Evolutionary conservation across 2,797 vertebrate species (phyloP).

Genomic region (Selene dorsalis): DNA sequence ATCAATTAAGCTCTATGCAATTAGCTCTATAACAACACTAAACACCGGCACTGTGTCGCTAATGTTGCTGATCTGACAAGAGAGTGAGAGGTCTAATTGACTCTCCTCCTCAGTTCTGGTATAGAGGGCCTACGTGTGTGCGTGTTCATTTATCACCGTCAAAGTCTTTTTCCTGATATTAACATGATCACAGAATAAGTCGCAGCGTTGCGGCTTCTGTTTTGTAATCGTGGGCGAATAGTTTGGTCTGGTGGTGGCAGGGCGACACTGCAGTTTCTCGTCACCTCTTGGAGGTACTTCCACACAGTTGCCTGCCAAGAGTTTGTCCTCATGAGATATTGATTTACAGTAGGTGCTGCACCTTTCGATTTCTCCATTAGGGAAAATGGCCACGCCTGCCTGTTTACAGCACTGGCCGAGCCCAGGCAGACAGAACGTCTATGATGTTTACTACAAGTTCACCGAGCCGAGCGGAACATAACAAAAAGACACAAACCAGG

Average conservation of each 20-base stretch:
- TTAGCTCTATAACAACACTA: conserved; percentile 80
- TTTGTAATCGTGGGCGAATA: conserved; percentile 32
- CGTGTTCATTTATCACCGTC: conserved; percentile 33
- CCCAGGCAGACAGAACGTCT: conserved; percentile 56
- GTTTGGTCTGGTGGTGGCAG: conserved; percentile 29
- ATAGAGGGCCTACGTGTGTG: conserved; percentile 50
- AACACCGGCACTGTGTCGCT: conserved; percentile 73
- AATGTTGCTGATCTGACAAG: conserved; percentile 77
- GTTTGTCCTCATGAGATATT: conserved; percentile 74
- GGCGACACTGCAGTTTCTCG: conserved; percentile 27
- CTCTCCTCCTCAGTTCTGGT: conserved; percentile 58
- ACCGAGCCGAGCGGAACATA: conserved; percentile 32
- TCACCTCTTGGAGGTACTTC: conserved; percentile 55
- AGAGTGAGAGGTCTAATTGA: conserved; percentile 72
- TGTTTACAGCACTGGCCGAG: conserved; percentile 74
- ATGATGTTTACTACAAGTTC: conserved; percentile 59
- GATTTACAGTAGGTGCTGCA: conserved; percentile 81
- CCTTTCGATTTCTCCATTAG: conserved; percentile 83
- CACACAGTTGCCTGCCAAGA: conserved; percentile 68
- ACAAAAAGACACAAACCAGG: conserved; percentile 19
- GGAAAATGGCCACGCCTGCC: conserved; percentile 77
- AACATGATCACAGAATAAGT: conserved; percentile 50
- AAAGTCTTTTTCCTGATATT: conserved; percentile 56
- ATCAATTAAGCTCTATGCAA: conserved; percentile 82
- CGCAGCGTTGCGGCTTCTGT: conserved; percentile 25